phyloP scores from a whole-genome alignment of 2,113 vertebrate genomes.

The Hippocampus comes region DNA sequence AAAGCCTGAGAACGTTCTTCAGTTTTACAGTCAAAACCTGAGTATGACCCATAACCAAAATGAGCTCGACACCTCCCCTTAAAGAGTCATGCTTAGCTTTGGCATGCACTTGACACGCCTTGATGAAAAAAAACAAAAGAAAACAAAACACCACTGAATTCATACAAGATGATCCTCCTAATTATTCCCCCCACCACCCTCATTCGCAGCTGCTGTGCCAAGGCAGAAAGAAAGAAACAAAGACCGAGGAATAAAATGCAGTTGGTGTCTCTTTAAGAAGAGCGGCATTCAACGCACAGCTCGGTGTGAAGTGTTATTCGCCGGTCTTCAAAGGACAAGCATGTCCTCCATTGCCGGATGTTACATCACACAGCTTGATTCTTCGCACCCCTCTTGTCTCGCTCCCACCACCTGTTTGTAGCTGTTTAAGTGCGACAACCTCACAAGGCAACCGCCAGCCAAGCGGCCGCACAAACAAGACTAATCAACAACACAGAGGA shows the following conservation, averaged over 20 bases:
- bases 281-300: constrained; percentile 39
- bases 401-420: constrained; percentile 55
- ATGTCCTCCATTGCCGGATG: constrained; percentile 53
- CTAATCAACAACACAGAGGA: constrained; percentile 43
- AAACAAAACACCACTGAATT: background rate
- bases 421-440: constrained; percentile 47
- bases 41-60: background rate
- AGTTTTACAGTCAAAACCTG: too few relatives aligned
- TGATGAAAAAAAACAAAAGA: background rate
- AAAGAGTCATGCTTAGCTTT: too few relatives aligned
- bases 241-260: constrained; percentile 23
- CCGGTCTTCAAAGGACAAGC: constrained; percentile 50
- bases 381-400: constrained; percentile 48
- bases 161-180: constrained; percentile 5
- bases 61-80: background rate
- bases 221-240: constrained; percentile 20
- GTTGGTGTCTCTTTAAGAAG: constrained; percentile 25
- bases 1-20: too few relatives aligned
- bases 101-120: background rate
- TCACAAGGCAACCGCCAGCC: constrained; percentile 35
- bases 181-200: constrained; percentile 18
- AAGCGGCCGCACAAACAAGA: constrained; percentile 44
- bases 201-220: constrained; percentile 17
- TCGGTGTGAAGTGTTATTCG: constrained; percentile 57
- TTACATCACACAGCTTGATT: constrained; percentile 59